Evolutionary conservation across 2,113 vertebrate species (phyloP).

Genomic region (Cyrtonyx montezumae): DNA sequence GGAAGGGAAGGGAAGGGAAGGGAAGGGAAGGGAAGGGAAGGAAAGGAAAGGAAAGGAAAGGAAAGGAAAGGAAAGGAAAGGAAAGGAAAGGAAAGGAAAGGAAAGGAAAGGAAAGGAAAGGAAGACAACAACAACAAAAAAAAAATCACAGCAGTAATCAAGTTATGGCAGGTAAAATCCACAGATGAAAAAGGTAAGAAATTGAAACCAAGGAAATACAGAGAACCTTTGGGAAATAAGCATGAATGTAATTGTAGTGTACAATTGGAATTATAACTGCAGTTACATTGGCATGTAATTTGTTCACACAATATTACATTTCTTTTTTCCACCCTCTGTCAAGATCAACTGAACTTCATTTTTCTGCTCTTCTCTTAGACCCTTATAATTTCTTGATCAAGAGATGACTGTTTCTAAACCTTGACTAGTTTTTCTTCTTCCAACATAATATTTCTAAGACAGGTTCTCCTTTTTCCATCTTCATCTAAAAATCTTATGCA

Average conservation of each 20-base stretch:
- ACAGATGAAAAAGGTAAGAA: background rate
- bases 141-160: background rate
- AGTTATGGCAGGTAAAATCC: background rate
- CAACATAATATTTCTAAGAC: background rate
- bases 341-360: conserved; percentile 4
- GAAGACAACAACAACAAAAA: too few relatives aligned
- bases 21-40: background rate
- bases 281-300: conserved; percentile 28
- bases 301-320: background rate
- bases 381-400: background rate
- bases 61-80: background rate
- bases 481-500: background rate
- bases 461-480: background rate
- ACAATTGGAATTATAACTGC: background rate
- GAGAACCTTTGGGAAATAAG: conserved; percentile 37
- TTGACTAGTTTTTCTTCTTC: background rate
- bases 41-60: background rate
- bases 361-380: background rate
- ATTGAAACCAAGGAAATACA: background rate
- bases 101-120: background rate
- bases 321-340: background rate
- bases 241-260: background rate
- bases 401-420: background rate
- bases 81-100: background rate
- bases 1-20: too few relatives aligned